These are phyloP conservation scores for Rosalia funebris DNA, from an alignment of 2,888 invertebrate genomes.

Conservation along the genomic window DNA sequence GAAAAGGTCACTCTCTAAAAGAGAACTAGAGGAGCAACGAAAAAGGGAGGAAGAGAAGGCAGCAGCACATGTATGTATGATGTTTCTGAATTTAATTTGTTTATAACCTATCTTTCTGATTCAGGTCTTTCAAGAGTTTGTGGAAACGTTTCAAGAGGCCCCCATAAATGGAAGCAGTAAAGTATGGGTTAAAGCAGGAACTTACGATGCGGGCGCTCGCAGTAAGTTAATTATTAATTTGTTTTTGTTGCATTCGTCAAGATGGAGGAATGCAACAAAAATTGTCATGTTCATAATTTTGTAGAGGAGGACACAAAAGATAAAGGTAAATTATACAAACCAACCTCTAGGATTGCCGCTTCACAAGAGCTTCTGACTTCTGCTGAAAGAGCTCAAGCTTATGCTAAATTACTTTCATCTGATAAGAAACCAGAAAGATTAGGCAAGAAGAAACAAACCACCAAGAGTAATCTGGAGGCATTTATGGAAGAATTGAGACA, in stretches of 20 bases:
- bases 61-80: constrained; percentile 81
- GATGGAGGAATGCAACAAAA: too few relatives aligned
- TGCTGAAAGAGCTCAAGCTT: constrained; percentile 76
- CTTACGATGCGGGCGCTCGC: constrained; percentile 93
- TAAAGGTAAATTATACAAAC: constrained; percentile 92
- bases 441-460: constrained; percentile 78
- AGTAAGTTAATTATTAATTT: constrained; percentile 68
- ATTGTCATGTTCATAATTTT: too few relatives aligned
- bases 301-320: constrained; percentile 88
- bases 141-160: constrained; percentile 94
- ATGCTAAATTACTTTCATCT: constrained; percentile 71
- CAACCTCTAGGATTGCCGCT: constrained; percentile 77
- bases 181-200: constrained; percentile 98
- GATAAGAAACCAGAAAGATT: constrained; percentile 75
- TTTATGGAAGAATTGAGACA: constrained; percentile 98
- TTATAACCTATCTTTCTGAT: too few relatives aligned
- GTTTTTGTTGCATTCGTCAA: neutral
- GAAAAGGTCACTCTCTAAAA: constrained; percentile 80
- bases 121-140: constrained; percentile 96
- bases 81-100: too few relatives aligned
- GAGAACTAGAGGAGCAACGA: constrained; percentile 84
- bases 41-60: constrained; percentile 91
- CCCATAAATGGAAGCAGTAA: constrained; percentile 78
- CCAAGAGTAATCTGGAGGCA: constrained; percentile 94
- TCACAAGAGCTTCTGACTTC: constrained; percentile 67